Base-by-base conservation (phyloP, 2,113 vertebrate genomes). In the Nicator chloris region DNA sequence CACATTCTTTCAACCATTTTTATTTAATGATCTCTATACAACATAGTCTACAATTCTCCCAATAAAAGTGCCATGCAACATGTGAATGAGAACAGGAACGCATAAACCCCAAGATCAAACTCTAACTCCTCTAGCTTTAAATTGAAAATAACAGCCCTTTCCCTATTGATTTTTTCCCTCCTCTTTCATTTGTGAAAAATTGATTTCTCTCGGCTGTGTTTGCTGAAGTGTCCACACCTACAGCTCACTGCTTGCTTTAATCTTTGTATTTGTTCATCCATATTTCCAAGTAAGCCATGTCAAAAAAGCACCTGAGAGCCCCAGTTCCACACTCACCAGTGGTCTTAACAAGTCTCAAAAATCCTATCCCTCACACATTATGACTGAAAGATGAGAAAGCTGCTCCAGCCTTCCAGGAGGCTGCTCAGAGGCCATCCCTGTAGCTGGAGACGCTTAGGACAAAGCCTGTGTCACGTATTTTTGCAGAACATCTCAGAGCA, bases 161-260 rank as follows among this genome's bases (percentile, higher is more conserved):
- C 79, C 94, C 80, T 90, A 97, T 96, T 76, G 96, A 96, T 96
- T 96, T 94, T 93, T 91, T 72, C 63, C 31, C 81, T 95, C 82
- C 88, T 96, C 93, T 97, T 94, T 93, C 93, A 95, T 96, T 96
- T 95, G 90, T 79, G 86, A 96, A 88, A 88, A 92, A 97, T 88
- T 88, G 94, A 95, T 96, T 95, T 97, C 88, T 90, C 82, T 93
- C 0, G 0, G 65, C 72, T 86, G 47, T 70, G 42, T 92, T 96
- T 94, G 94, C 77, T 93, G 83, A 90, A 88, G 69, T 57, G 69
- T 64, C 72, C 80, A 35, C 42, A 94, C 47, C 86, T 71, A 80
- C 86, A 93, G 88, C 72, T 95, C 93, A 64, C 88, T 81, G 82
- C 90, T 88, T 95, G 81, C 86, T 95, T 96, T 88, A 88, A 90